phyloP scores from a whole-genome alignment of 2,888 invertebrate species.

The Torymus tubicola region DNA sequence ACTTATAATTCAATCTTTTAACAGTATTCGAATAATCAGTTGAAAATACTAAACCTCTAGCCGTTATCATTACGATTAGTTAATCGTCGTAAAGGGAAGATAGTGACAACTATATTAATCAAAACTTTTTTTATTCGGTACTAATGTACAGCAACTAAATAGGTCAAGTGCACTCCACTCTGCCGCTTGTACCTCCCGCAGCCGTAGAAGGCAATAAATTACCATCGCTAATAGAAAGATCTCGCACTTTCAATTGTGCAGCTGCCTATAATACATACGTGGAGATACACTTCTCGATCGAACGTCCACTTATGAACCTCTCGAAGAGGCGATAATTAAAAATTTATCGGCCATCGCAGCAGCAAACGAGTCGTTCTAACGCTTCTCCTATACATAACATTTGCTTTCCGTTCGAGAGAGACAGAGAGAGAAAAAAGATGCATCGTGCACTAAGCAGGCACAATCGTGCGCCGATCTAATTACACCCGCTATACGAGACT shows the following conservation, averaged over 20 bases:
- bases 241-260: constrained; percentile 39
- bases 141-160: constrained; percentile 7
- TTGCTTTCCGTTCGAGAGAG: constrained; percentile 16
- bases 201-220: constrained; percentile 33
- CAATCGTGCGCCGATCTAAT: constrained; percentile 37
- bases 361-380: constrained; percentile 16
- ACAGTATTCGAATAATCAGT: no score
- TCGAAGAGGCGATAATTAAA: constrained; percentile 42
- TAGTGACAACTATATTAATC: constrained; percentile 17
- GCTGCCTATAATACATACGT: no score
- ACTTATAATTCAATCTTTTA: no score
- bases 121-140: neutral
- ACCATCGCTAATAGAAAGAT: constrained; percentile 48
- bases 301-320: neutral
- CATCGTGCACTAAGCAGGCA: neutral
- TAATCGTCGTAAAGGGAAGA: neutral
- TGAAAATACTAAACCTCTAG: no score
- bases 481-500: constrained; percentile 24
- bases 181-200: neutral
- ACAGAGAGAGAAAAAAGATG: no score
- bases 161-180: constrained; percentile 45
- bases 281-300: constrained; percentile 25
- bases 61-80: no score
- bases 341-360: constrained; percentile 35
- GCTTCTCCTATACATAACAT: neutral